Conservation (phyloP, 2,888 invertebrate species). For the Strigamia crassipes region DNA sequence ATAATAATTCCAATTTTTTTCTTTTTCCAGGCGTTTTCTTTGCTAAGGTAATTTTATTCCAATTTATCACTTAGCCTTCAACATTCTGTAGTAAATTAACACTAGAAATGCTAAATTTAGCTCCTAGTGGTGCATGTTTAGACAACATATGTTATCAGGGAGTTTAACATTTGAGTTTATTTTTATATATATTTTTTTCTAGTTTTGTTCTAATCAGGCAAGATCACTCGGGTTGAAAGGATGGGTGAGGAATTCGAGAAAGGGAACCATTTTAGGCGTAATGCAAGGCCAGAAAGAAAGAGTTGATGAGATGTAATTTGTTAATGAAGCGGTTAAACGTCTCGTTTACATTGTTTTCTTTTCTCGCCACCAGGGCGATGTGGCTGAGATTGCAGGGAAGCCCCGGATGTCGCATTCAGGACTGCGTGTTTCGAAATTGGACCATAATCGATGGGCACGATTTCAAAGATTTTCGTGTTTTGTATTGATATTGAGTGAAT, state of each 20-base stretch:
- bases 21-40: not conserved
- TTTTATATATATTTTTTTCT: slow-evolving; percentile 46
- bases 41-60: not conserved
- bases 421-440: slow-evolving; percentile 62
- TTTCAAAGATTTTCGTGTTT: slow-evolving; percentile 76
- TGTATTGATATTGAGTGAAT: slow-evolving; percentile 47
- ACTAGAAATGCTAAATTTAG: not conserved
- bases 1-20: not conserved
- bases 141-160: not conserved
- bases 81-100: too few species aligned
- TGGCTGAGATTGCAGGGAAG: slow-evolving; percentile 57
- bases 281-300: slow-evolving; percentile 79
- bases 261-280: slow-evolving; percentile 85
- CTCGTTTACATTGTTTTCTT: not conserved
- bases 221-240: slow-evolving; percentile 76
- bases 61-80: not conserved
- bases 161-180: not conserved
- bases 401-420: slow-evolving; percentile 56
- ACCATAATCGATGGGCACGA: slow-evolving; percentile 71
- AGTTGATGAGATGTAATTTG: slow-evolving; percentile 80
- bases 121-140: slow-evolving; percentile 1
- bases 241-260: slow-evolving; percentile 90
- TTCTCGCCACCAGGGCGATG: slow-evolving; percentile 52
- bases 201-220: slow-evolving; percentile 81
- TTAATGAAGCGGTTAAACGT: not conserved